phyloP scores from a whole-genome alignment of 35 echinoderm and acorn worm genomes.

The Amphiura filiformis region DNA sequence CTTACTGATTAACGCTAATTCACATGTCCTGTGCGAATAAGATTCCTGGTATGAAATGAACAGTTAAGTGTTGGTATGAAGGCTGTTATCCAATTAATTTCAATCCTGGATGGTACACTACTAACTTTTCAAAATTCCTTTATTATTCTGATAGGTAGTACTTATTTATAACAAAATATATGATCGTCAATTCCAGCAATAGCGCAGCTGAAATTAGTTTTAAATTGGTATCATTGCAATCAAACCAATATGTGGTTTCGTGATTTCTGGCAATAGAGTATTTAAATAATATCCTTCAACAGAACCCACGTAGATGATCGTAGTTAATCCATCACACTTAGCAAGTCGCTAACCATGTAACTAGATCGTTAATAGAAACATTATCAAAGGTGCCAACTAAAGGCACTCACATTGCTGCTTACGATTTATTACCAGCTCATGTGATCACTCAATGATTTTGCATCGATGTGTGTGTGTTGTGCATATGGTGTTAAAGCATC shows the following conservation, averaged over 20 bases:
- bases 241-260: too few species aligned
- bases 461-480: neutral
- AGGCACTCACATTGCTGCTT: too few species aligned
- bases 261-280: too few species aligned
- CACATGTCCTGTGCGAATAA: neutral
- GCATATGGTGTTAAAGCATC: neutral
- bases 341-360: too few species aligned
- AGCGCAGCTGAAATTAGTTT: too few species aligned
- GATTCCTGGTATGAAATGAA: neutral
- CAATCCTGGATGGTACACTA: neutral
- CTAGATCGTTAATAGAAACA: too few species aligned
- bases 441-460: neutral
- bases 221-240: too few species aligned
- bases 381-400: too few species aligned
- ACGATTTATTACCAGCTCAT: too few species aligned
- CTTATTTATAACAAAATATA: neutral
- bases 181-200: neutral
- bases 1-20: neutral
- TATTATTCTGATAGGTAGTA: neutral
- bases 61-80: neutral
- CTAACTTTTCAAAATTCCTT: neutral
- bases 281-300: too few species aligned
- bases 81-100: neutral
- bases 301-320: too few species aligned
- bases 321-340: too few species aligned